A percentile compares a stretch with the other conserved stretches of the same genome.
Conservation (phyloP, 2,797 vertebrate genomes). For the Iguana delicatissima region DNA sequence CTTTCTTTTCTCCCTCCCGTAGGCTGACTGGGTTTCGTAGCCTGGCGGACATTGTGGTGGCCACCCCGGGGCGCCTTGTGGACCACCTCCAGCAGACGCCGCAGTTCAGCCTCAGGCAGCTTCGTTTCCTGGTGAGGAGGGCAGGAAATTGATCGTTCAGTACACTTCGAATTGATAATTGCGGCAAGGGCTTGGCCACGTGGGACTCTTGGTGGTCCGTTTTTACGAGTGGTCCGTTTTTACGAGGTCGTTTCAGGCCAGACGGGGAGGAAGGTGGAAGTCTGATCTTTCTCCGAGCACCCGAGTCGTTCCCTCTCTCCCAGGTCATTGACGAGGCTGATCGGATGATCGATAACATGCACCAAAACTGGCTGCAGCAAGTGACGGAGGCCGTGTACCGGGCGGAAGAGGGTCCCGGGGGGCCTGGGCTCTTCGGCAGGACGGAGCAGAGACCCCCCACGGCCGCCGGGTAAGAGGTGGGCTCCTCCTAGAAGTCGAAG, state of each 20-base stretch:
- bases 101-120: slow-evolving; percentile 87
- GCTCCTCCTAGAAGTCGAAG: rapidly evolving
- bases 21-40: slow-evolving; percentile 79
- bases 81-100: slow-evolving; percentile 92
- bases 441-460: slow-evolving; percentile 80
- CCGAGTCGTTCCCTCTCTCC: neutral
- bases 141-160: too few species aligned
- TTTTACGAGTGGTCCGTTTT: too few species aligned
- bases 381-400: slow-evolving; percentile 86
- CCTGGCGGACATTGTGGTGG: slow-evolving; percentile 92
- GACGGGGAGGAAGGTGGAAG: too few species aligned
- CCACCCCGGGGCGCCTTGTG: slow-evolving; percentile 93
- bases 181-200: too few species aligned
- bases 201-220: too few species aligned
- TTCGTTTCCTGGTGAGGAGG: slow-evolving; percentile 89
- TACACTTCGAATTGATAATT: too few species aligned
- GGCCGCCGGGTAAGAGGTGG: slow-evolving; percentile 83
- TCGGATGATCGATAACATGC: slow-evolving; percentile 96
- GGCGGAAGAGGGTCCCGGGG: slow-evolving; percentile 35
- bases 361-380: slow-evolving; percentile 92
- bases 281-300: too few species aligned
- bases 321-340: slow-evolving; percentile 96
- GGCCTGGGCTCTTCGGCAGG: slow-evolving; percentile 80
- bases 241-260: too few species aligned
- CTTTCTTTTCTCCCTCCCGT: slow-evolving; percentile 8